Base-by-base conservation (phyloP, 2,888 invertebrate genomes). In the Phyllotreta striolata region DNA sequence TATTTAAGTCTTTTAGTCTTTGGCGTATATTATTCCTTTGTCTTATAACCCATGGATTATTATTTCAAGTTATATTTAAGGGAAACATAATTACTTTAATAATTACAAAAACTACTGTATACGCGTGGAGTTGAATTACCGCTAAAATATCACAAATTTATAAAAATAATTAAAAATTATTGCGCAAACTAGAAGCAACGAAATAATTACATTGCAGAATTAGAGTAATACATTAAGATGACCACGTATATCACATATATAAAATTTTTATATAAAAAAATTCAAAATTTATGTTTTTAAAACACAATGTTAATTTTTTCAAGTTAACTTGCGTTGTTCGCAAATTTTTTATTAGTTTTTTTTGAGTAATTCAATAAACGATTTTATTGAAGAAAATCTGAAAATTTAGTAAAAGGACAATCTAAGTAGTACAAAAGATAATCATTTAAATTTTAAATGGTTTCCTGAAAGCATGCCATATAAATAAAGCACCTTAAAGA, bases 1-100 rank as follows among this genome's bases (percentile, higher is more conserved):
- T 64, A 57, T 56, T 61, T 41, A 41, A 69, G 69, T 69, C 68
- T 69, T 69, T 61, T 62, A 63, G 61, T 69, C 67, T 69, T 69
- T 69, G 69, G 69, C 66, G 47, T 64, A 46, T 49, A 40, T 62
- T 62, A 57, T 43, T 62, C 43, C 49, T 39, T 59, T 55, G 46
- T 59, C 49, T 46, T 62, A 41, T 61, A 61, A 14, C 14, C 37
- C 43, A 9, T 43, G 41, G 43, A 55, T 55, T 55, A 9, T 55
- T 55, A 12, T 49, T 49, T 14, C 6, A 49, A 49, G 49, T 44
- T 10, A 44, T 44, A 44, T 24, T 24, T 7, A 44, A 44, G 14
- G 44, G 44, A 13, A 44, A 44, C 44, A n/a, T 44, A 44, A 24
- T 44, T 13, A 7, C 14, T 44, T 10, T 6, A 44, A 44, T 44